Conservation (phyloP, 1,140 invertebrate species). For the Parasteatoda tepidariorum region DNA sequence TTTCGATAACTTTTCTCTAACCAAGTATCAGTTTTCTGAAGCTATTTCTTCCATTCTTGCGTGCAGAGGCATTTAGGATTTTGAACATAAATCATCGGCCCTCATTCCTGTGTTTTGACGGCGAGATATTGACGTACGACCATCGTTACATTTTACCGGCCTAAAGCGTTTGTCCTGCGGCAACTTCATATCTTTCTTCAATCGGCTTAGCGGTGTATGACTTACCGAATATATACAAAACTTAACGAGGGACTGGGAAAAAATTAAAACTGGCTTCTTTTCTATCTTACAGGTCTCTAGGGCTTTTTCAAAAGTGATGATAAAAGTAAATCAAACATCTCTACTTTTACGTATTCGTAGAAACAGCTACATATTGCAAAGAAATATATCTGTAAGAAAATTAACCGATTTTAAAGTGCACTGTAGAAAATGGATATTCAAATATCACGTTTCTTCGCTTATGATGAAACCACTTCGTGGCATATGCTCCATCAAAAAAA, state of each 20-base stretch:
- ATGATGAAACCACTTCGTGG: too few relatives aligned
- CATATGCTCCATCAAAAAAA: too few relatives aligned
- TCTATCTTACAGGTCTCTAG: too few relatives aligned
- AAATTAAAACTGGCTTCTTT: conserved; percentile 1
- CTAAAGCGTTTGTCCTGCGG: conserved; percentile 31
- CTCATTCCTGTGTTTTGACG: conserved; percentile 7
- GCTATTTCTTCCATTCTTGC: conserved; percentile 25
- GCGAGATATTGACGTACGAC: conserved; percentile 35
- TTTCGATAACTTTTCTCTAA: conserved; percentile 39
- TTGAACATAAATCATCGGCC: conserved; percentile 30
- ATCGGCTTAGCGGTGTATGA: neutral
- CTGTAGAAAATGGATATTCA: too few relatives aligned
- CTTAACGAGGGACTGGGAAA: neutral
- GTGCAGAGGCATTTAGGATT: conserved; percentile 18
- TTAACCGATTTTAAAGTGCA: too few relatives aligned
- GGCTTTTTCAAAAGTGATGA: too few relatives aligned
- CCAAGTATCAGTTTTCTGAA: conserved; percentile 43
- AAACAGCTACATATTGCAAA: too few relatives aligned
- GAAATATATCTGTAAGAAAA: too few relatives aligned
- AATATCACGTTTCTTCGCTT: too few relatives aligned
- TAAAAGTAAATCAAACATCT: too few relatives aligned
- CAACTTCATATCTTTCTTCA: conserved; percentile 16
- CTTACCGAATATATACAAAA: neutral
- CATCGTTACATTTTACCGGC: conserved; percentile 6
- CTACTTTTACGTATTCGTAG: too few relatives aligned